Base-by-base conservation (phyloP, 2,888 invertebrate species). In the Scaptomyza caliginosa region DNA sequence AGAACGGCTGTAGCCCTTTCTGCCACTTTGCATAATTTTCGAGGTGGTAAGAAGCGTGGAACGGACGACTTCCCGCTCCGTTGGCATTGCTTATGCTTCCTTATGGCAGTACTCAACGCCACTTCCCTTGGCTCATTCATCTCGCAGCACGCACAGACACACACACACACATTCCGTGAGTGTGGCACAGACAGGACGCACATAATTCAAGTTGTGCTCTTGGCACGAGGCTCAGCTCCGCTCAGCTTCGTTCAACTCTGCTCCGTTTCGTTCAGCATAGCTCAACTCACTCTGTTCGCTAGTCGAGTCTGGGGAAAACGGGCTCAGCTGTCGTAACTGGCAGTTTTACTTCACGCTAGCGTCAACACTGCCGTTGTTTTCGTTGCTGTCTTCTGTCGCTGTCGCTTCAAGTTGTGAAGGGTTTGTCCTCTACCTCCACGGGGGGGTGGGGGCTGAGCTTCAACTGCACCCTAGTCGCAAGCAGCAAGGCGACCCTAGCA, bases 31-130 rank as follows among this genome's bases (percentile, higher is more conserved):
- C 84, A 77, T 83, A 80, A 79, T 75, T 68, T 67, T 66, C 64
- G 67, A 77, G 62, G 28, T 48, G 58, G 43, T 13, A 45, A 45
- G 43, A 43, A 59, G 26, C 55, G 40, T 39, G 59, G 48, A 70
- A 56, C 40, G 54, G 46, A 56, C 40, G 50, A 46, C 46, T 51
- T 76, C 57, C 21, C 65, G 72, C 59, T 81, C 51, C 52, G 69
- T 51, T 66, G 71, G 54, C 64, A 59, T 69, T 72, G 81, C 68
- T 78, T 69, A 65, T 76, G 74, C 71, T 84, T 84, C 81, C 81
- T 81, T 81, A 84, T 84, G 81, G 68, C 70, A 81, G 68, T 81
- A 81, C 77, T 81, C 81, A 81, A 81, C 84, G 84, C 71, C 76
- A 84, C 81, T 81, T 81, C 85, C 81, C 81, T 76, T 66, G 49